These are phyloP conservation scores for Garrulus glandarius DNA, from an alignment of 2,797 vertebrate species.

Conservation along the genomic window DNA sequence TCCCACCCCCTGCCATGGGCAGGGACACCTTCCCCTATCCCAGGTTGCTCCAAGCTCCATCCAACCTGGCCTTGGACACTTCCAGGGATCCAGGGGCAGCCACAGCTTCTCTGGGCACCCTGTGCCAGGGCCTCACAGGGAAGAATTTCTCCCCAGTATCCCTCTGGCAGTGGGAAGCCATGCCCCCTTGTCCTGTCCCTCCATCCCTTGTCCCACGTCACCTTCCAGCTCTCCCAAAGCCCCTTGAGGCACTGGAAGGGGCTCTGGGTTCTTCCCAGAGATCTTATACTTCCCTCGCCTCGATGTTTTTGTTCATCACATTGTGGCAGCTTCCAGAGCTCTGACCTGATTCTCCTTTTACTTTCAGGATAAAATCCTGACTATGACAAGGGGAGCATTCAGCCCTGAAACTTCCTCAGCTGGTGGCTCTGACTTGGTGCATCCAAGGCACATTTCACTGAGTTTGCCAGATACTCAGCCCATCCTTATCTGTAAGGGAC, in stretches of 20 bases:
- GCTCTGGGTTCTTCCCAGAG: background rate
- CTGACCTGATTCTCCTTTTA: background rate
- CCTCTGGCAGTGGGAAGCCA: background rate
- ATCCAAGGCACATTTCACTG: background rate
- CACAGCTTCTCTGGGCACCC: background rate
- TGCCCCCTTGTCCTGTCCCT: background rate
- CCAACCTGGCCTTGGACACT: background rate
- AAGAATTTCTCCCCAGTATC: background rate
- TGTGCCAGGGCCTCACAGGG: background rate
- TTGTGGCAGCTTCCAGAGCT: background rate
- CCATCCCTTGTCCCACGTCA: background rate
- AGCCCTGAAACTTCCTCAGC: background rate
- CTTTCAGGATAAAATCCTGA: background rate
- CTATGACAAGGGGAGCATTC: background rate
- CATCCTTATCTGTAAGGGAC: background rate
- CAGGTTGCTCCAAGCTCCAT: rapidly evolving
- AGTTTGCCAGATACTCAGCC: background rate
- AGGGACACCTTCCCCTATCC: rapidly evolving
- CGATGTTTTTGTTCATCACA: rapidly evolving
- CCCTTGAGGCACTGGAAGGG: background rate
- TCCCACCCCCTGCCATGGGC: background rate
- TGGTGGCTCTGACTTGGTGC: background rate
- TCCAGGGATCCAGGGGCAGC: background rate
- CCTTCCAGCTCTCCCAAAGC: background rate
- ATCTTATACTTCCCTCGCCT: rapidly evolving